phyloP scores from a whole-genome alignment of 2,797 vertebrate species.

The Intellagama lesueurii region DNA sequence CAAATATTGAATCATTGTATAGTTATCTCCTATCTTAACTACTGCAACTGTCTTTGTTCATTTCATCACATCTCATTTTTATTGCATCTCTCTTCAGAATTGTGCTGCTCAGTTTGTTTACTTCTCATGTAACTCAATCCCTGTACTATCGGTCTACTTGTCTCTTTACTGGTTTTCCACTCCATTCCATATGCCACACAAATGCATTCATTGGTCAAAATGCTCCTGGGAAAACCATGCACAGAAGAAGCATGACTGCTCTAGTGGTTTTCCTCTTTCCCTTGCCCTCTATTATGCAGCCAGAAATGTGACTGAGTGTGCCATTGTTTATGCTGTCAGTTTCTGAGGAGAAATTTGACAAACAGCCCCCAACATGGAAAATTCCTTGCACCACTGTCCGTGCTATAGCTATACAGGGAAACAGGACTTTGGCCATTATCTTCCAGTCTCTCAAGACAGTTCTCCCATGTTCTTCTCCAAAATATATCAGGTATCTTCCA shows the following conservation, averaged over 20 bases:
- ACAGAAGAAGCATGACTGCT: too few species aligned
- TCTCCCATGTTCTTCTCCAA: neutral
- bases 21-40: neutral
- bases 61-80: neutral
- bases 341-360: too few species aligned
- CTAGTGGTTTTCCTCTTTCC: too few species aligned
- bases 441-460: neutral
- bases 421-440: too few species aligned
- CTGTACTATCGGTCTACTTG: neutral
- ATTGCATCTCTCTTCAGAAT: neutral
- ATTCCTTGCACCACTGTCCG: too few species aligned
- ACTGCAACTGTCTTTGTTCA: neutral
- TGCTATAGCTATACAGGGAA: too few species aligned
- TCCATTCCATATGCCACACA: neutral
- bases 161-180: neutral
- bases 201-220: neutral
- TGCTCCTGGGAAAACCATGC: too few species aligned
- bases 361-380: too few species aligned
- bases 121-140: neutral
- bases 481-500: neutral
- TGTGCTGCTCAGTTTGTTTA: neutral
- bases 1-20: neutral
- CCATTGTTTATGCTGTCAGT: too few species aligned
- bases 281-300: too few species aligned
- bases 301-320: too few species aligned